phyloP scores from a whole-genome alignment of 1,140 invertebrate species.

The Myzus persicae region DNA sequence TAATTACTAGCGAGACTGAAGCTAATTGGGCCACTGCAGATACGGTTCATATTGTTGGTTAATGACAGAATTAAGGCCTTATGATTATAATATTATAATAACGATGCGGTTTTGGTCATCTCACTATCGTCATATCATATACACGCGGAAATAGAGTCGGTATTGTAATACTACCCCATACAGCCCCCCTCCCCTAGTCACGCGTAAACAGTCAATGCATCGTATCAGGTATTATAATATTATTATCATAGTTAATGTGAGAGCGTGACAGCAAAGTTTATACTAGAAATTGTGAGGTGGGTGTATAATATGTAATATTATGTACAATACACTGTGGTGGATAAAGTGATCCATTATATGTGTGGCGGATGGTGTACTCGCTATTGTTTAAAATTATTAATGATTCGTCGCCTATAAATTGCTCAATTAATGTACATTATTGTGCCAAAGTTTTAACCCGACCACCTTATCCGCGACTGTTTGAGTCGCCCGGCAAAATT shows the following conservation, averaged over 20 bases:
- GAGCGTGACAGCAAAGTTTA: neutral
- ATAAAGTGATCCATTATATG: neutral
- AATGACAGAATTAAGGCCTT: neutral
- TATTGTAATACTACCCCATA: neutral
- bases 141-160: neutral
- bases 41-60: neutral
- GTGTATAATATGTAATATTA: neutral
- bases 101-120: neutral
- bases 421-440: neutral
- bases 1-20: neutral
- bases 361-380: neutral
- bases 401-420: conserved; percentile 16
- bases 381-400: conserved; percentile 20
- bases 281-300: neutral
- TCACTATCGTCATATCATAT: neutral
- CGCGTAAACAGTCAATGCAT: neutral
- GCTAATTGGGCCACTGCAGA: neutral
- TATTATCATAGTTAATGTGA: neutral
- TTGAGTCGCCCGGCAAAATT: neutral
- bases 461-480: neutral
- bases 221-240: neutral
- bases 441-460: neutral
- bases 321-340: neutral
- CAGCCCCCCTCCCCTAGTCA: neutral
- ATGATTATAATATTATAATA: neutral